Conservation (phyloP, 1,140 invertebrate species). For the Megathymus violae region DNA sequence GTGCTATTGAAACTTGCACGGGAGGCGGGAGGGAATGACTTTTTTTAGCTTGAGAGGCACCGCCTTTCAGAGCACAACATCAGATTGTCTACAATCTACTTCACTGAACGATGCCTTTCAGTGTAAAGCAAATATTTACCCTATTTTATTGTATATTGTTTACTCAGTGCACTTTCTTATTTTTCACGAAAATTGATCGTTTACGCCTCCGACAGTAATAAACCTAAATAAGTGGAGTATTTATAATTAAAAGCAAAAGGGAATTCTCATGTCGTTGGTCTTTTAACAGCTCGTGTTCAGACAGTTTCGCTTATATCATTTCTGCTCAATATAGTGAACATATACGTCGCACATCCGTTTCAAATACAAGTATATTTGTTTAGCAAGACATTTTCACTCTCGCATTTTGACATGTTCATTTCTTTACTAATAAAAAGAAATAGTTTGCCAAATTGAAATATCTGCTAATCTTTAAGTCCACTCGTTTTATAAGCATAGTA, state of each 20-base stretch:
- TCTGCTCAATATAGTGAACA: conserved; percentile 2
- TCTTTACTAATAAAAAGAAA: neutral
- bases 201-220: neutral
- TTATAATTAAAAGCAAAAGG: neutral
- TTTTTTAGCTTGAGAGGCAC: conserved; percentile 6
- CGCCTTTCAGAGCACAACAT: conserved; percentile 13
- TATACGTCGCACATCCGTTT: neutral
- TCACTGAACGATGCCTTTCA: conserved; percentile 6
- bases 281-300: conserved; percentile 4
- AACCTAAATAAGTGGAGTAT: neutral
- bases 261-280: neutral
- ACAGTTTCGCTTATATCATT: no score
- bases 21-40: neutral
- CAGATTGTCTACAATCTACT: conserved; percentile 17
- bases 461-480: no score
- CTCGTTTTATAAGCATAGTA: no score
- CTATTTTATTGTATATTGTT: conserved; percentile 15
- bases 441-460: neutral
- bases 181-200: neutral
- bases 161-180: neutral
- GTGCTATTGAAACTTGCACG: conserved; percentile 13
- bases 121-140: conserved; percentile 6
- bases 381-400: neutral
- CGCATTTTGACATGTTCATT: neutral
- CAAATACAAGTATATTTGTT: neutral